Evolutionary conservation across 1,140 invertebrate species (phyloP), one percentile per base, ranked within the genome.

Genomic region (Globodera ellingtonae): DNA sequence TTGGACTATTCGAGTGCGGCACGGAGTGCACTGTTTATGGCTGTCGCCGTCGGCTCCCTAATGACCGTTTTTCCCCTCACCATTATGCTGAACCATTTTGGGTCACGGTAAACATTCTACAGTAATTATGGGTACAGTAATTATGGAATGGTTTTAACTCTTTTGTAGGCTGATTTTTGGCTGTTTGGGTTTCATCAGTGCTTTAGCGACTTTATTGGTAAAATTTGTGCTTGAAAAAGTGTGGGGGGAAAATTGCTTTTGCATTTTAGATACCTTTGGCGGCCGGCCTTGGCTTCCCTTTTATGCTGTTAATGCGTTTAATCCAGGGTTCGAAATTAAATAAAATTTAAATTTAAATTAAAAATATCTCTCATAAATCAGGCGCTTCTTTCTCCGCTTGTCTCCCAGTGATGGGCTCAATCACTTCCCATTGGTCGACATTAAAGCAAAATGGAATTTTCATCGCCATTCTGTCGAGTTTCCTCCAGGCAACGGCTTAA

Each of bases 31-130:
- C 75, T 89, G 3, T 89, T 89, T 67, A 84, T 86, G 78, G 79
- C 86, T n/a, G 87, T 89, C 10, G 87, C 87, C 44, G 83, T 89
- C 10, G 87, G 87, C n/a, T 81, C 87, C 21, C 77, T 89, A 13
- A 48, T 89, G 4, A 84, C 88, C 18, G 81, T 89, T 4, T 85
- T 89, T 69, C 87, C 87, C 13, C 79, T 89, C 21, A 87, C 88
- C 50, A 75, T 89, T 56, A 52, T 79, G 24, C 78, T 89, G 13
- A 83, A 87, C 62, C 83, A 84, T 74, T 87, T 83, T 72, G 87
- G 87, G 5, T 80, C 87, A 35, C 80, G 86, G 77, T 78, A 15
- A 77, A n/a, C 44, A 10, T 13, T 65, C 2, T 65, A 65, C 13
- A 65, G 21, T 50, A 52, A 75, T 75, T n/a, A n/a, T n/a, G n/a